phyloP scores from a whole-genome alignment of 2,888 invertebrate species.

The Adineta ricciae region DNA sequence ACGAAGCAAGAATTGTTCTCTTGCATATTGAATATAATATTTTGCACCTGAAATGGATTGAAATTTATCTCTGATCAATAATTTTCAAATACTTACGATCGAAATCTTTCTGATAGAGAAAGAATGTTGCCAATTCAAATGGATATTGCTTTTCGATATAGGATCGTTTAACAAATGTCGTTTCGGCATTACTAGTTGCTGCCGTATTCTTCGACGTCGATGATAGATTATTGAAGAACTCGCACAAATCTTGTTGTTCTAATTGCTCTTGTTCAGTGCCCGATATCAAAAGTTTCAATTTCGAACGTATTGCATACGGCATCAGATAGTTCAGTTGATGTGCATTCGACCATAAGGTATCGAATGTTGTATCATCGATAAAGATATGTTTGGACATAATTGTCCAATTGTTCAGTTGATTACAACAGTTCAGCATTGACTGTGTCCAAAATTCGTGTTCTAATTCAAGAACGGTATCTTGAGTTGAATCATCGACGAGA shows the following conservation, averaged over 20 bases:
- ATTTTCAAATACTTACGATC: conserved; percentile 44
- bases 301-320: conserved; percentile 57
- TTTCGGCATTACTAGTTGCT: neutral
- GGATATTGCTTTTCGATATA: conserved; percentile 51
- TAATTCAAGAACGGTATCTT: neutral
- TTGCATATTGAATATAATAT: conserved; percentile 20
- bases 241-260: conserved; percentile 28
- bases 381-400: conserved; percentile 29
- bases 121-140: conserved; percentile 57
- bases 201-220: neutral
- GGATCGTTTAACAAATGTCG: conserved; percentile 20
- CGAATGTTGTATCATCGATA: conserved; percentile 20
- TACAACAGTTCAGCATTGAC: conserved; percentile 30
- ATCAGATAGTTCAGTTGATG: neutral
- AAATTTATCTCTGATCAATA: neutral
- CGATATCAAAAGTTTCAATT: conserved; percentile 53
- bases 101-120: conserved; percentile 53
- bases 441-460: conserved; percentile 32
- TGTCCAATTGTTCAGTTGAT: conserved; percentile 30
- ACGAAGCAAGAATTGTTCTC: conserved; percentile 14
- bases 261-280: conserved; percentile 44
- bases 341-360: neutral
- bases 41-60: neutral
- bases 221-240: conserved; percentile 25
- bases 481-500: neutral